Evolutionary conservation across 2,113 vertebrate species (phyloP).

Genomic region (Passer montanus): DNA sequence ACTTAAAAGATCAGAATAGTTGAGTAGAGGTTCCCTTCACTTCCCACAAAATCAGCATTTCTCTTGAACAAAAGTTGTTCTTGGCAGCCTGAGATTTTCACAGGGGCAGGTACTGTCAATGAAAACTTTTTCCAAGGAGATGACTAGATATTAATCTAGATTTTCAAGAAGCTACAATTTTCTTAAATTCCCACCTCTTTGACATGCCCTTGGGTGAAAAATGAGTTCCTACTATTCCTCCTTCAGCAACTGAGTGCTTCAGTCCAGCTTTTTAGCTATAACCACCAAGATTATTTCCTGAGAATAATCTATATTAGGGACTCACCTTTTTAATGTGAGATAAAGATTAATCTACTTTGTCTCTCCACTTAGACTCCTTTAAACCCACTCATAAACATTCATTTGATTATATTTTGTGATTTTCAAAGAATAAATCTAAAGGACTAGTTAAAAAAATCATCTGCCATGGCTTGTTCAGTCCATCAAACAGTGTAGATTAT

Average conservation of each 20-base stretch:
- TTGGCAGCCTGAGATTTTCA: neutral
- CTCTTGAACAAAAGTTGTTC: neutral
- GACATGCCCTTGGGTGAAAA: neutral
- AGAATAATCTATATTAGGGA: neutral
- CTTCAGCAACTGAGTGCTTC: neutral
- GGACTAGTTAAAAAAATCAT: neutral
- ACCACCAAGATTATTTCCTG: neutral
- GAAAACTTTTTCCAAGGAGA: neutral
- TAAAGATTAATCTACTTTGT: conserved; percentile 38
- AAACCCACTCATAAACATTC: neutral
- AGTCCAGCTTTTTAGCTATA: neutral
- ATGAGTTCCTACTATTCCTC: neutral
- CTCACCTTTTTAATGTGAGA: neutral
- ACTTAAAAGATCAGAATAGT: conserved; percentile 27
- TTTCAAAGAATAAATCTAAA: neutral
- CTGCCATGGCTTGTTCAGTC: neutral
- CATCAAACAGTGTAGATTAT: neutral
- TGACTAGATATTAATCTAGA: neutral
- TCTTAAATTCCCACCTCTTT: neutral
- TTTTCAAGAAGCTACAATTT: neutral
- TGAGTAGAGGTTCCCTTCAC: conserved; percentile 25
- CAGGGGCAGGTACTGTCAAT: fast-evolving
- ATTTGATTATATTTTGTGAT: conserved; percentile 23
- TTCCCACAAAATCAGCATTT: conserved; percentile 6
- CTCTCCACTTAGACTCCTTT: neutral